phyloP scores from a whole-genome alignment of 1,140 invertebrate species.

The Aleiodes sp. region DNA sequence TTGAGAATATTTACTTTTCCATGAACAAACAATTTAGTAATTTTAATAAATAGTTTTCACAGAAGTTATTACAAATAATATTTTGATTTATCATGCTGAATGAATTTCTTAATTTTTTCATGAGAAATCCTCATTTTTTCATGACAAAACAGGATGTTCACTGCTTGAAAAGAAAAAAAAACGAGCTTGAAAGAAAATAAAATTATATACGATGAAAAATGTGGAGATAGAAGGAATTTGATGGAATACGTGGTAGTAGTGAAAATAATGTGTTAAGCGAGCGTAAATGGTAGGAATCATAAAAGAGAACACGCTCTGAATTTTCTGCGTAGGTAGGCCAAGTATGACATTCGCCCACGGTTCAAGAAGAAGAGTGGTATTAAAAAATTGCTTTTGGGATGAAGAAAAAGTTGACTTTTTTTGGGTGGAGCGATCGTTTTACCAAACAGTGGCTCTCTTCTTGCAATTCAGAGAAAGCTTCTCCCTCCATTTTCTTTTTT shows the following conservation, averaged over 20 bases:
- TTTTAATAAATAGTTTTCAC: no score
- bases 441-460: not conserved
- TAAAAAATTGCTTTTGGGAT: not conserved
- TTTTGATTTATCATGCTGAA: no score
- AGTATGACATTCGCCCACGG: slow-evolving; percentile 10
- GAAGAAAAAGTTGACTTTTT: not conserved
- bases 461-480: not conserved
- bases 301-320: not conserved
- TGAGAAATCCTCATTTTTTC: no score
- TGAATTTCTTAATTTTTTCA: no score
- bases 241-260: not conserved
- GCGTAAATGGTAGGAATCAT: not conserved
- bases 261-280: not conserved
- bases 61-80: no score
- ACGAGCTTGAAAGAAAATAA: not conserved
- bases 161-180: not conserved
- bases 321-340: slow-evolving; percentile 4
- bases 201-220: not conserved
- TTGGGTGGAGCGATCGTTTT: not conserved
- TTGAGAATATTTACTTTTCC: no score
- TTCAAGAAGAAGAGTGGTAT: not conserved
- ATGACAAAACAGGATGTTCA: not conserved
- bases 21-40: no score
- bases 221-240: not conserved
- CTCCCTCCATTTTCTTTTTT: not conserved